A percentile compares a stretch with the other conserved stretches of the same genome.
Conservation (phyloP, 2,113 vertebrate genomes). For the Gila orcuttii region DNA sequence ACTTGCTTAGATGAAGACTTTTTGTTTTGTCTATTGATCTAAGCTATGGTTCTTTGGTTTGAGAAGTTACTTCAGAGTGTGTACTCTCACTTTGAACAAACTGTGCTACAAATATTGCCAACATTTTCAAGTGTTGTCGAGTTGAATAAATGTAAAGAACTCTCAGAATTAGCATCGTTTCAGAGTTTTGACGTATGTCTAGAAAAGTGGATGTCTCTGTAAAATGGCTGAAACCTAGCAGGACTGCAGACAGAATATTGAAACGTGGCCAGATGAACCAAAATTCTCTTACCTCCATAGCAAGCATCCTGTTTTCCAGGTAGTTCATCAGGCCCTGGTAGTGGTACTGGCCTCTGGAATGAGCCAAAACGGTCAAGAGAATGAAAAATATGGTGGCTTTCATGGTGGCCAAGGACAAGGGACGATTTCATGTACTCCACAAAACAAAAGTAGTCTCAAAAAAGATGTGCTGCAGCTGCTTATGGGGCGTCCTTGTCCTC, state of each 20-base stretch:
- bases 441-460: not conserved
- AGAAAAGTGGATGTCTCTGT: not conserved
- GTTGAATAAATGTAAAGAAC: not conserved
- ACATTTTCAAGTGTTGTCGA: not conserved
- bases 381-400: slow-evolving; percentile 67
- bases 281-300: slow-evolving; percentile 77
- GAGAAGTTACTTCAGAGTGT: not conserved
- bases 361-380: slow-evolving; percentile 61
- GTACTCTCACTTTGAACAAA: not conserved
- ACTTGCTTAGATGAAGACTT: not conserved
- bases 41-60: slow-evolving; percentile 1
- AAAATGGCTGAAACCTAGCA: not conserved
- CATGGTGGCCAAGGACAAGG: slow-evolving; percentile 67
- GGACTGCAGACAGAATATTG: not conserved
- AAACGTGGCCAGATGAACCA: not conserved
- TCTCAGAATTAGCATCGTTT: not conserved
- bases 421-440: slow-evolving; percentile 22
- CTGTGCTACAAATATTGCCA: not conserved
- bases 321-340: slow-evolving; percentile 81
- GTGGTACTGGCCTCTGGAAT: slow-evolving; percentile 73
- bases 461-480: slow-evolving; percentile 23
- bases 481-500: not conserved
- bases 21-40: not conserved
- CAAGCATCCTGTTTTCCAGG: slow-evolving; percentile 77
- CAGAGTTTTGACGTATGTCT: not conserved